Evolutionary conservation across 2,113 vertebrate species (phyloP).

Genomic region (Egretta garzetta): DNA sequence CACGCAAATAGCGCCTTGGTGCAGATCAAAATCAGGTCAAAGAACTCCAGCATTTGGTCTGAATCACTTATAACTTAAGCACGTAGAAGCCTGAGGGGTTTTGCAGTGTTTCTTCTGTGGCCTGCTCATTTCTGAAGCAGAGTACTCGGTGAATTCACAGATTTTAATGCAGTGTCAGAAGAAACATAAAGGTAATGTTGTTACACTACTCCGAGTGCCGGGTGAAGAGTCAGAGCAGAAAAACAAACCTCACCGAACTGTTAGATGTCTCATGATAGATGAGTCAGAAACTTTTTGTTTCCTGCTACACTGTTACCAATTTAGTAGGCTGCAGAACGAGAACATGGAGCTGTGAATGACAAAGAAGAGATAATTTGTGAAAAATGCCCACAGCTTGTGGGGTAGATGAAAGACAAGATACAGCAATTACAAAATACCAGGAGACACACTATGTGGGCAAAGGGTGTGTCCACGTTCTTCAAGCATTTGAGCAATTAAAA

Average conservation of each 20-base stretch:
- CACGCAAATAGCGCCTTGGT: not conserved
- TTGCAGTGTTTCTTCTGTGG: not conserved
- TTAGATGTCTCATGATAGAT: conserved; percentile 47
- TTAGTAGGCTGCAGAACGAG: conserved; percentile 43
- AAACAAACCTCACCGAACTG: conserved; percentile 19
- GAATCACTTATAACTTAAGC: not conserved
- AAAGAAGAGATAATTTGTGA: conserved; percentile 41
- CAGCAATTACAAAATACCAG: conserved; percentile 18
- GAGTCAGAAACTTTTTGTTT: conserved; percentile 63
- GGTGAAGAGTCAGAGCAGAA: conserved; percentile 36
- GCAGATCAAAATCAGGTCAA: not conserved
- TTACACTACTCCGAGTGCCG: not conserved
- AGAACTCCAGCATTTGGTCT: not conserved
- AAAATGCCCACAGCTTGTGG: conserved; percentile 29
- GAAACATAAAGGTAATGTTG: conserved; percentile 12
- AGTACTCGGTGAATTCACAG: not conserved
- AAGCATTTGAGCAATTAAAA: not conserved
- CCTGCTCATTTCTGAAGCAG: conserved; percentile 4
- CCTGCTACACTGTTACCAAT: conserved; percentile 5
- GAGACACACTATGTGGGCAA: not conserved
- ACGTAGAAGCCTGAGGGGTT: not conserved
- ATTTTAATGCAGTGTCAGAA: conserved; percentile 30
- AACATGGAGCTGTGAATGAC: conserved; percentile 40
- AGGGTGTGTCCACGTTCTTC: not conserved
- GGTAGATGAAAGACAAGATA: conserved; percentile 47